phyloP scores from a whole-genome alignment of 2,113 vertebrate species.

The Cricetomys ansorgei region DNA sequence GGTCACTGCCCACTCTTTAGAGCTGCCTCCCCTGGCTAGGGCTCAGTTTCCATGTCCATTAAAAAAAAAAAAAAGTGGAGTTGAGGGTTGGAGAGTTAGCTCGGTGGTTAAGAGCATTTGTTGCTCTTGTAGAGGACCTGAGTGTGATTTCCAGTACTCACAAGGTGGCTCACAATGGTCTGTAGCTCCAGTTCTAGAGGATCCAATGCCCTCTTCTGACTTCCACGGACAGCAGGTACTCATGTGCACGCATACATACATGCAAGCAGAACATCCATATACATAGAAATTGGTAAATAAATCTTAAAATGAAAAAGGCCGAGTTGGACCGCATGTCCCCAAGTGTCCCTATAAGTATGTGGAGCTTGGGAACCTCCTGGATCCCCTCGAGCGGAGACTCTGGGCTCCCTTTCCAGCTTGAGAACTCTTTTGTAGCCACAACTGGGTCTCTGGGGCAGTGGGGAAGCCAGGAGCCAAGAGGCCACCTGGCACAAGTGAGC shows the following conservation, averaged over 20 bases:
- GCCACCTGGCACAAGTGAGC: neutral
- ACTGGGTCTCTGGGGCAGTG: conserved; percentile 11
- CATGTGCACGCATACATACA: neutral
- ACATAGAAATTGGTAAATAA: neutral
- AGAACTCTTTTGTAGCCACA: conserved; percentile 27
- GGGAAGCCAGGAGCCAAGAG: conserved; percentile 35
- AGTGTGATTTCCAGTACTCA: neutral
- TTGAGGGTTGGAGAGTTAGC: neutral
- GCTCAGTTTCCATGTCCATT: neutral
- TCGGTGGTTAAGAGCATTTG: neutral
- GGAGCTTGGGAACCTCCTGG: neutral
- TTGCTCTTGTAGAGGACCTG: neutral
- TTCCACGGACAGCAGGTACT: neutral
- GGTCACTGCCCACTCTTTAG: neutral
- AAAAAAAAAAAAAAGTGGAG: neutral
- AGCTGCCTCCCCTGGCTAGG: neutral
- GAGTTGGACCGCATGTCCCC: neutral
- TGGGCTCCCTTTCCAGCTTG: conserved; percentile 11
- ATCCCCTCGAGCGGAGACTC: neutral
- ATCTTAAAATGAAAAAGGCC: neutral
- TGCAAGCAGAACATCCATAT: neutral
- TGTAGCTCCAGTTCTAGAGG: neutral
- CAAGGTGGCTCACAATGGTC: neutral
- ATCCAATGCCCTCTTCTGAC: neutral
- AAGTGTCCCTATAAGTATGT: neutral